phyloP scores from a whole-genome alignment of 2,797 vertebrate genomes.

The Huso huso region DNA sequence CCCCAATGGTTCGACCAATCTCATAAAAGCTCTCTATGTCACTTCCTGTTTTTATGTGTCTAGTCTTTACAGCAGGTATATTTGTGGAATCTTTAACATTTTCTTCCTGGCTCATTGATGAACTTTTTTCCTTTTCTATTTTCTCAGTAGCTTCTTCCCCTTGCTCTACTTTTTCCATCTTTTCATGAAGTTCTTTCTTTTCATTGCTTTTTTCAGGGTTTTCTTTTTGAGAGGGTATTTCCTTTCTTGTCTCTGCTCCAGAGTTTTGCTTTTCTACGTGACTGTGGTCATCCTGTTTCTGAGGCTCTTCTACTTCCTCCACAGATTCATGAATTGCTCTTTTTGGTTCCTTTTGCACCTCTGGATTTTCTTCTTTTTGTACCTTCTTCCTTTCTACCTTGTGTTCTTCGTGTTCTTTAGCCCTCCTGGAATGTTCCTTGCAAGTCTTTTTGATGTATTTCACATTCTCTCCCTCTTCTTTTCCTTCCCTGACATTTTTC shows the following conservation, averaged over 20 bases:
- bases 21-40: slow-evolving; percentile 76
- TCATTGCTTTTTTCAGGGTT: slow-evolving; percentile 8
- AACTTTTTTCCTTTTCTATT: background rate
- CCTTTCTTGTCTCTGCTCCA: background rate
- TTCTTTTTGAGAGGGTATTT: slow-evolving; percentile 11
- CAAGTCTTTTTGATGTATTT: background rate
- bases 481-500: slow-evolving; percentile 3
- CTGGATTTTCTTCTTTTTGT: slow-evolving; percentile 14
- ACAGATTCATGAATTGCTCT: slow-evolving; percentile 17
- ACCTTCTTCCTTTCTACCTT: slow-evolving; percentile 16
- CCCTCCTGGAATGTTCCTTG: slow-evolving; percentile 2
- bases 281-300: slow-evolving; percentile 13
- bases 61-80: slow-evolving; percentile 23
- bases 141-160: background rate
- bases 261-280: background rate
- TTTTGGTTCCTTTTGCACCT: slow-evolving; percentile 11
- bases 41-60: slow-evolving; percentile 47
- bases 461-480: background rate
- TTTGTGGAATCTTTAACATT: slow-evolving; percentile 8
- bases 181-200: slow-evolving; percentile 1
- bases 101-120: slow-evolving; percentile 31
- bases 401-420: background rate
- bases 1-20: slow-evolving; percentile 78
- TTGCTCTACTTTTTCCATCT: background rate
- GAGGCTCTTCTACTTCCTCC: slow-evolving; percentile 12